Evolutionary conservation across 2,797 vertebrate species (phyloP).

Genomic region (Myotis myotis): DNA sequence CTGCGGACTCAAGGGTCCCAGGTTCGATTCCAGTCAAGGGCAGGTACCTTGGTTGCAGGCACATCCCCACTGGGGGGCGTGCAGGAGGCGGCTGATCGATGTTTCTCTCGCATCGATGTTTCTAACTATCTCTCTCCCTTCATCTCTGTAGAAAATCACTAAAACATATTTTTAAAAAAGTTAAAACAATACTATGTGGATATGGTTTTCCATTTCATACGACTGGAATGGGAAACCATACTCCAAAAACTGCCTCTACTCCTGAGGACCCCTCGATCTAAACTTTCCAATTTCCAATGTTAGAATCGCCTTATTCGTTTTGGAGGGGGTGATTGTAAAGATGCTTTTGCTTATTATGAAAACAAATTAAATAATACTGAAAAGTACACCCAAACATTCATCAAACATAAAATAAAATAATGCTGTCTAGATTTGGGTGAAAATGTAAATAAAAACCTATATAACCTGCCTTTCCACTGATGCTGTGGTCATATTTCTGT

Average conservation of each 20-base stretch:
- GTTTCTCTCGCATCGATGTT: too few relatives aligned
- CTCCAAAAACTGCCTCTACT: background rate
- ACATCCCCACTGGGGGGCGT: too few relatives aligned
- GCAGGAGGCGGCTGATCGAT: too few relatives aligned
- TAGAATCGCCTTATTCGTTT: background rate
- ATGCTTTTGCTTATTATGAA: slow-evolving; percentile 11
- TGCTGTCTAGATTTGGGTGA: background rate
- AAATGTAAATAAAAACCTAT: background rate
- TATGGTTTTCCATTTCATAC: background rate
- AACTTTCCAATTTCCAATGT: background rate
- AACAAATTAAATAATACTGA: slow-evolving; percentile 6
- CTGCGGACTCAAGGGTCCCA: too few relatives aligned
- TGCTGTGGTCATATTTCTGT: background rate
- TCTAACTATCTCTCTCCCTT: too few relatives aligned
- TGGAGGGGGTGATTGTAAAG: background rate
- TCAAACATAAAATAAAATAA: background rate
- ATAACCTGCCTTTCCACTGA: background rate
- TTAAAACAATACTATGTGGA: background rate
- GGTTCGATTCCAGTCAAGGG: too few relatives aligned
- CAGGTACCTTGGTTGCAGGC: too few relatives aligned
- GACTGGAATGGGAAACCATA: background rate
- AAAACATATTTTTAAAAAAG: background rate
- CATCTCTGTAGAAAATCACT: too few relatives aligned
- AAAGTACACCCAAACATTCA: background rate
- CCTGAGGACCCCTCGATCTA: background rate